Base-by-base conservation (phyloP, 2,888 invertebrate genomes). In the Eledone cirrhosa region DNA sequence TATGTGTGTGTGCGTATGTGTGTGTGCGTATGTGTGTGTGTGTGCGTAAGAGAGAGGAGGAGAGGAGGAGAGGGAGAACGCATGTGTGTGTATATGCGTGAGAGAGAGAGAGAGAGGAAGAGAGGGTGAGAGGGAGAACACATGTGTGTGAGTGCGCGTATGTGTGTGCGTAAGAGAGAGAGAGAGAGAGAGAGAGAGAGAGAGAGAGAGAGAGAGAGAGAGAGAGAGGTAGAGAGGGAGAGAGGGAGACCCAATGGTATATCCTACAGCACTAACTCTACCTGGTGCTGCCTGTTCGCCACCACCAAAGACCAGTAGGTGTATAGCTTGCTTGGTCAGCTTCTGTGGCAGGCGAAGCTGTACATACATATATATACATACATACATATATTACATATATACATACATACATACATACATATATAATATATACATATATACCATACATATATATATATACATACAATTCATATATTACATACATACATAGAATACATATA, bases 71-170 rank as follows among this genome's bases (percentile, higher is more conserved):
- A 33, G 48, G 63, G 27, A 74, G 24, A 75, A 41, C 63, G 41
- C 80, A 53, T 59, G 19, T 2, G 29, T 80, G 47, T 53, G 47
- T 3, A 48, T n/a, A n/a, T n/a, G n/a, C n/a, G n/a, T n/a, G n/a
- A n/a, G n/a, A n/a, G n/a, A n/a, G n/a, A n/a, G n/a, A 48, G 53
- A 63, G 59, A 77, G 59, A 80, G 74, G 31, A 74, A 80, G 79
- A 69, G 48, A 65, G 65, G 24, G 72, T 53, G 75, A 78, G 31
- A 53, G 59, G n/a, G 53, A 78, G n/a, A n/a, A n/a, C n/a, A n/a
- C n/a, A n/a, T n/a, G n/a, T n/a, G n/a, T n/a, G n/a, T n/a, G n/a
- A n/a, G n/a, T n/a, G n/a, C n/a, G n/a, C n/a, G n/a, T n/a, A n/a
- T n/a, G 29, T 22, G 31, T 53, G 78, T 31, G 48, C 22, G 59